Base-by-base conservation (phyloP, 2,888 invertebrate species). In the Athalia circularis region DNA sequence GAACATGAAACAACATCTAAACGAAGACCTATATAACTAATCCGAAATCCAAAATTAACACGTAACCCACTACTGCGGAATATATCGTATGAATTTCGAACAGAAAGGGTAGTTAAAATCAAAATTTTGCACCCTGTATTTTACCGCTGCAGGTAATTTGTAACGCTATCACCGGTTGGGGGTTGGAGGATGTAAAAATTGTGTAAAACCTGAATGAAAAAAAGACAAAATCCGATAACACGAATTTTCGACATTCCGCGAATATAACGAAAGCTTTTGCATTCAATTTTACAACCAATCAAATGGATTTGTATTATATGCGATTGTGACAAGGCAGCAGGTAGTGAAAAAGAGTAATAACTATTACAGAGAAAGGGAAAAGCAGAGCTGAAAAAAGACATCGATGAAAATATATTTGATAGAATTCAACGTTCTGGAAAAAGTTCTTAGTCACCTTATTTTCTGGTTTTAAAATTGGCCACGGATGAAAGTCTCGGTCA, bases 331-430 rank as follows among this genome's bases (percentile, higher is more conserved):
- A 6, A n/a, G 43, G 29, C 29, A 29, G 29, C 2, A 2, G 29
- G 29, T 29, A 29, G 29, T 29, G 29, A 29, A 7, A 54, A 77
- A 54, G 52, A 77, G 3, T 13, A 48, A 57, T n/a, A 59, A 62
- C 75, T 29, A 64, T 75, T 62, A 62, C 50, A 6, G 4, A 62
- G 4, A 48, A 6, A 9, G 13, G 43, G 52, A 48, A 54, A 67
- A 5, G 13, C 29, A 7, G 1, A 8, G n/a, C 13, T 6, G 11
- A 13, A 13, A 15, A 8, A 15, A 6, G 7, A 11, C 29, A 59
- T 43, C n/a, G 52, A 77, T 77, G 65, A n/a, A 77, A 77, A 65
- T 77, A 54, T 15, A 52, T 67, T n/a, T 50, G 75, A 64, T n/a
- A 50, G 65, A 45, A 77, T 77, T 77, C 29, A 65, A 77, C n/a